phyloP scores from a whole-genome alignment of 2,888 invertebrate species.

The Rotaria macrura region DNA sequence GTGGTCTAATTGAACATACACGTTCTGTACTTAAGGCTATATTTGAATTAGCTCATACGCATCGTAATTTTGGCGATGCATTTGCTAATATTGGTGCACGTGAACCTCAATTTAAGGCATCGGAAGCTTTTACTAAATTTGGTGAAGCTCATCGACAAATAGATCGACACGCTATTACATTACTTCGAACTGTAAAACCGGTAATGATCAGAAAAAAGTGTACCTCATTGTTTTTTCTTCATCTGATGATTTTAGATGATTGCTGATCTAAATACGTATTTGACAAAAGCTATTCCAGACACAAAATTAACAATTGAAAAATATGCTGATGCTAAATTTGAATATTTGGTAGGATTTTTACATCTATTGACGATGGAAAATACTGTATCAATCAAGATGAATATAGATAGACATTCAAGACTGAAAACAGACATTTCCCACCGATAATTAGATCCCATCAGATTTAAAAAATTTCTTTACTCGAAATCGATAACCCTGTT shows the following conservation, averaged over 20 bases:
- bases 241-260: constrained; percentile 71
- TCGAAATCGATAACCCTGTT: too few species aligned
- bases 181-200: constrained; percentile 80
- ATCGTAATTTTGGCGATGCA: constrained; percentile 80
- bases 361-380: too few species aligned
- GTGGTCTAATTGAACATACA: constrained; percentile 76
- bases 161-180: constrained; percentile 76
- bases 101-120: constrained; percentile 85
- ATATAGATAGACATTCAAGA: too few species aligned
- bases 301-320: constrained; percentile 90
- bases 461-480: too few species aligned
- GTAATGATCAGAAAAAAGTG: constrained; percentile 54
- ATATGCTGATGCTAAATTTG: constrained; percentile 96
- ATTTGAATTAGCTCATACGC: constrained; percentile 75
- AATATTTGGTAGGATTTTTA: constrained; percentile 63
- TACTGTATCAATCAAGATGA: too few species aligned
- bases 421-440: too few species aligned
- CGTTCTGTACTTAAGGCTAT: constrained; percentile 70
- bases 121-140: constrained; percentile 84
- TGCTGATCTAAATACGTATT: constrained; percentile 84
- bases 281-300: constrained; percentile 90
- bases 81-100: constrained; percentile 86
- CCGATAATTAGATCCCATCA: too few species aligned
- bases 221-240: too few species aligned
- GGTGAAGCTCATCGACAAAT: constrained; percentile 83